These are phyloP conservation scores for Notechis scutatus DNA, from an alignment of 2,113 vertebrate species.

Conservation along the genomic window DNA sequence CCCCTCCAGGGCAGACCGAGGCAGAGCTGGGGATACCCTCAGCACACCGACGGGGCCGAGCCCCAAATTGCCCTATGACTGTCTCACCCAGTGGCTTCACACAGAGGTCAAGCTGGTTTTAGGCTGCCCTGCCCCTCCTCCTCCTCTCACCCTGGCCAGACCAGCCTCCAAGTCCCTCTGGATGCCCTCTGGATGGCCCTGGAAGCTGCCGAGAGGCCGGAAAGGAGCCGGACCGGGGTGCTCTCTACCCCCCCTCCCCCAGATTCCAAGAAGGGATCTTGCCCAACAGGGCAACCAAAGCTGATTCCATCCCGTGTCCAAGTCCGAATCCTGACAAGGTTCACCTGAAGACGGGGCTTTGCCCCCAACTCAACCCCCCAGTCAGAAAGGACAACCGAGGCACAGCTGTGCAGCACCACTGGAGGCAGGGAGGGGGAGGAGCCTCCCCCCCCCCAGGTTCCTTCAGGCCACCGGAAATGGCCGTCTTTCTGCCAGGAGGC, in stretches of 20 bases:
- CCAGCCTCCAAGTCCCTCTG: not conserved
- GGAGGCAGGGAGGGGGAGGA: not conserved
- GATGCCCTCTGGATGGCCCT: not conserved
- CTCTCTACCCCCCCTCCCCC: not conserved
- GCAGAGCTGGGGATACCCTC: not conserved
- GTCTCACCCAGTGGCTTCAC: not conserved
- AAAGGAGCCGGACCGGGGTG: accelerated
- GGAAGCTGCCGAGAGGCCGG: not conserved
- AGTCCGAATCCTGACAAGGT: not conserved
- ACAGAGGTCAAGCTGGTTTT: not conserved
- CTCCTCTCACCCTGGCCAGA: not conserved
- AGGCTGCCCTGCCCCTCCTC: not conserved
- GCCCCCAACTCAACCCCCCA: not conserved
- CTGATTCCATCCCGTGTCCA: accelerated
- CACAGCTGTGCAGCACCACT: not conserved
- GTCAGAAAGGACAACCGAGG: not conserved
- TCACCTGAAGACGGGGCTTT: not conserved
- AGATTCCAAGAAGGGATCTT: not conserved
- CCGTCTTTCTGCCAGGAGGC: not conserved
- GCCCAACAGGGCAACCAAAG: not conserved
- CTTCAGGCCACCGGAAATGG: not conserved
- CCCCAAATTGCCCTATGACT: not conserved
- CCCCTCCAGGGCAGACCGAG: not conserved
- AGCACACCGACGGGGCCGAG: not conserved
- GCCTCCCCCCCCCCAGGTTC: not conserved